Conservation (phyloP, 2,888 invertebrate genomes). For the Neocrepidodera transversa region DNA sequence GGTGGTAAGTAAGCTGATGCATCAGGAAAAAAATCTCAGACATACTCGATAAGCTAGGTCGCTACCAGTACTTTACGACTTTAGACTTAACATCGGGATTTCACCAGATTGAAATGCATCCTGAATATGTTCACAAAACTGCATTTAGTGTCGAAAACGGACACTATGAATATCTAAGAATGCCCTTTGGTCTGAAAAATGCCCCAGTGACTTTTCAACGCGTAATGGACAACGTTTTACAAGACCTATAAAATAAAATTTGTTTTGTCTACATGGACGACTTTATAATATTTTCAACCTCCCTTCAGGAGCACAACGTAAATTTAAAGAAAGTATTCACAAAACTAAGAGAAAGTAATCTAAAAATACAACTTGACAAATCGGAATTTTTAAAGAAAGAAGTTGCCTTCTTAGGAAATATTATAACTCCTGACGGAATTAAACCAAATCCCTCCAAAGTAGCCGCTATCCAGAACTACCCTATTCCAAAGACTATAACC, state of each 20-base stretch:
- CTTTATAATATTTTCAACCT: conserved; percentile 46
- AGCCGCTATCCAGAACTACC: conserved; percentile 33
- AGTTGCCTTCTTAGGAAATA: conserved; percentile 34
- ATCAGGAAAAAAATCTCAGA: conserved; percentile 45
- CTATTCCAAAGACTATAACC: conserved; percentile 39
- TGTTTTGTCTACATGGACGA: conserved; percentile 50
- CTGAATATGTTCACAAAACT: conserved; percentile 43
- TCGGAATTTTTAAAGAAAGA: conserved; percentile 33
- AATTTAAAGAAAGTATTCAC: conserved; percentile 40
- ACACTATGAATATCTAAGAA: conserved; percentile 45
- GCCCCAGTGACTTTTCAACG: conserved; percentile 45
- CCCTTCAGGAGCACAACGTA: conserved; percentile 46
- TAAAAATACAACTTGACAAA: conserved; percentile 36
- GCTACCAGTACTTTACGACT: conserved; percentile 45
- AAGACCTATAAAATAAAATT: conserved; percentile 39
- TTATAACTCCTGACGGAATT: conserved; percentile 28
- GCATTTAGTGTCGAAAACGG: conserved; percentile 43
- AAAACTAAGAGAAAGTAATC: conserved; percentile 33
- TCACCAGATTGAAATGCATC: conserved; percentile 44
- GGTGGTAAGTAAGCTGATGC: conserved; percentile 13
- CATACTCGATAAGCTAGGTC: conserved; percentile 49
- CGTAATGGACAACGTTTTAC: conserved; percentile 45
- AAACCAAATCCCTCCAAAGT: conserved; percentile 40
- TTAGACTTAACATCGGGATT: conserved; percentile 24
- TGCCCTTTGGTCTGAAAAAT: conserved; percentile 47